Evolutionary conservation across 2,888 invertebrate genomes (phyloP).

Genomic region (Nemotelus pantherinus): DNA sequence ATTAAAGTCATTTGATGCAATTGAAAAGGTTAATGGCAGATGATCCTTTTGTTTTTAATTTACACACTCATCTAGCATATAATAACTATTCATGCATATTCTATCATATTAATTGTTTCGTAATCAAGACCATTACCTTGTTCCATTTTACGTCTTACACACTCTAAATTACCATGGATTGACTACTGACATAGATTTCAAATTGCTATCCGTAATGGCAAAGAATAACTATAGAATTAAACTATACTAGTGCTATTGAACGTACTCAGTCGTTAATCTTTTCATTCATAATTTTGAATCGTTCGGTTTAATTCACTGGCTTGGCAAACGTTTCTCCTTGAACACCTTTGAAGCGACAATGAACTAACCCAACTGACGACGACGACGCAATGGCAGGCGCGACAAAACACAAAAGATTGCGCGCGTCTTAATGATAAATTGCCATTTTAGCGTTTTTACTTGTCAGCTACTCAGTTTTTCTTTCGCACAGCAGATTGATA

Average conservation of each 20-base stretch:
- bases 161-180: constrained; percentile 1
- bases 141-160: constrained; percentile 20
- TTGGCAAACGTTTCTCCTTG: constrained; percentile 7
- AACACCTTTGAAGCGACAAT: constrained; percentile 39
- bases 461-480: constrained; percentile 44
- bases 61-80: too few relatives aligned
- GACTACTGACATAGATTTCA: constrained; percentile 33
- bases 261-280: constrained; percentile 30
- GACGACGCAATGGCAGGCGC: constrained; percentile 25
- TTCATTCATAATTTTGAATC: constrained; percentile 32
- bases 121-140: constrained; percentile 3
- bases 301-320: constrained; percentile 7
- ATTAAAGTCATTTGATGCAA: too few relatives aligned
- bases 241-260: background rate
- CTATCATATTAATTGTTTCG: background rate
- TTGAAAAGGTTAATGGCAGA: too few relatives aligned
- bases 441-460: constrained; percentile 38
- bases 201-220: background rate
- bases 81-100: too few relatives aligned
- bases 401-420: constrained; percentile 37
- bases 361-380: constrained; percentile 15
- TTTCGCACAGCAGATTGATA: constrained; percentile 38
- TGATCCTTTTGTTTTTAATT: too few relatives aligned
- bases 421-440: constrained; percentile 45
- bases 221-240: constrained; percentile 14